Evolutionary conservation across 2,113 vertebrate species (phyloP).

Genomic region (Hyperoodon ampullatus): DNA sequence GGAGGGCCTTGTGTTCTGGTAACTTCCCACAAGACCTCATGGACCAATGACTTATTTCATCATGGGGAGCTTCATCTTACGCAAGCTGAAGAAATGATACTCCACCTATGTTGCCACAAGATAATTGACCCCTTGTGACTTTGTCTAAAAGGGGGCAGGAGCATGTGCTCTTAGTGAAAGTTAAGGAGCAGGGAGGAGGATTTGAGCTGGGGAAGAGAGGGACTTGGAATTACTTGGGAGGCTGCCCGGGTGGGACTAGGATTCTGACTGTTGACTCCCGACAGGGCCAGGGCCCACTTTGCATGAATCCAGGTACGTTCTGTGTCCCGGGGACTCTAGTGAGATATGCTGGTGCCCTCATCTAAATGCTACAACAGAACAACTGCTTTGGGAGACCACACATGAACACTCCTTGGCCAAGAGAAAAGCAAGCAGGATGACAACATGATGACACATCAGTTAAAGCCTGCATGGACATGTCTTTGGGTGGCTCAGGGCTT

Average conservation of each 20-base stretch:
- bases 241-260: not conserved
- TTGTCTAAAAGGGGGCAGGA: slow-evolving; percentile 61
- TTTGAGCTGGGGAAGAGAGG: not conserved
- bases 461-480: rapidly evolving
- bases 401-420: not conserved
- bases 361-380: not conserved
- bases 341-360: rapidly evolving
- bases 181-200: not conserved
- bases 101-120: slow-evolving; percentile 83
- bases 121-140: slow-evolving; percentile 93
- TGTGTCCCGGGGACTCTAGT: not conserved
- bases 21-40: slow-evolving; percentile 81
- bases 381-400: not conserved
- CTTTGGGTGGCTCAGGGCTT: not conserved
- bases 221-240: not conserved
- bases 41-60: slow-evolving; percentile 87
- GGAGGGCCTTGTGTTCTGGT: slow-evolving; percentile 49
- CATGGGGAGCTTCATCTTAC: slow-evolving; percentile 91
- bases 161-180: slow-evolving; percentile 40
- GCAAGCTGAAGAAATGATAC: slow-evolving; percentile 91
- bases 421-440: not conserved
- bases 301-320: not conserved
- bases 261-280: not conserved
- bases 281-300: not conserved
- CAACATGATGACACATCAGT: rapidly evolving